Conservation (phyloP, 2,888 invertebrate species). For the Heteromyza rotundicornis region DNA sequence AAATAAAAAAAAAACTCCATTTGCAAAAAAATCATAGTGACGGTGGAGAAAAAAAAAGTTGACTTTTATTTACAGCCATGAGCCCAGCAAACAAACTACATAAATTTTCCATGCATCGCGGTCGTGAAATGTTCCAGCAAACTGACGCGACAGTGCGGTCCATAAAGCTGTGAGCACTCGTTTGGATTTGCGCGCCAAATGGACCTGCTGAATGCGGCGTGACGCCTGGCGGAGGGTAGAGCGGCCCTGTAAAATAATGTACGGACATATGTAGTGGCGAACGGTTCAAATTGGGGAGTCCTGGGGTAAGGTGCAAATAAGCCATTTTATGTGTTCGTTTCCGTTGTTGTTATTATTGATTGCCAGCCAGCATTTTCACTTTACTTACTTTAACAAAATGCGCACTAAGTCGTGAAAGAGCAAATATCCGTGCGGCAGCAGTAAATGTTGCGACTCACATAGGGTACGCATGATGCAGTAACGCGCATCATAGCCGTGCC, state of each 20-base stretch:
- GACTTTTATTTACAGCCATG: too few species aligned
- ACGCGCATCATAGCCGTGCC: slow-evolving; percentile 46
- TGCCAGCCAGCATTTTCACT: slow-evolving; percentile 45
- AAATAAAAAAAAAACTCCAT: too few species aligned
- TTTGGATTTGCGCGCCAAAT: slow-evolving; percentile 21
- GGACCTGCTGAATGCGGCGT: slow-evolving; percentile 17
- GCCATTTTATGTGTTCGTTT: too few species aligned
- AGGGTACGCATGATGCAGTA: slow-evolving; percentile 71
- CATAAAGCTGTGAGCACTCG: slow-evolving; percentile 51
- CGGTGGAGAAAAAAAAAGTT: too few species aligned
- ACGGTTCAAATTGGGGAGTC: too few species aligned
- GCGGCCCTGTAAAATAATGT: slow-evolving; percentile 21
- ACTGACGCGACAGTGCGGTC: slow-evolving; percentile 54
- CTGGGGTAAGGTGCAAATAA: slow-evolving; percentile 36
- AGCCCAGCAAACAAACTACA: not conserved
- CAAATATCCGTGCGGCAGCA: slow-evolving; percentile 69
- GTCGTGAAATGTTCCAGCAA: slow-evolving; percentile 48
- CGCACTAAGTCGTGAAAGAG: slow-evolving; percentile 72
- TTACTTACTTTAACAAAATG: slow-evolving; percentile 70
- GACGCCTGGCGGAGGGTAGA: slow-evolving; percentile 30
- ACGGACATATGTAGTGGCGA: not conserved
- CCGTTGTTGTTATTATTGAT: slow-evolving; percentile 40
- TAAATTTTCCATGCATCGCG: slow-evolving; percentile 29
- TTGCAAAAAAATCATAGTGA: too few species aligned
- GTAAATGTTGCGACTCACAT: slow-evolving; percentile 69